phyloP scores from a whole-genome alignment of 2,113 vertebrate genomes.

The Ceratotherium simum region DNA sequence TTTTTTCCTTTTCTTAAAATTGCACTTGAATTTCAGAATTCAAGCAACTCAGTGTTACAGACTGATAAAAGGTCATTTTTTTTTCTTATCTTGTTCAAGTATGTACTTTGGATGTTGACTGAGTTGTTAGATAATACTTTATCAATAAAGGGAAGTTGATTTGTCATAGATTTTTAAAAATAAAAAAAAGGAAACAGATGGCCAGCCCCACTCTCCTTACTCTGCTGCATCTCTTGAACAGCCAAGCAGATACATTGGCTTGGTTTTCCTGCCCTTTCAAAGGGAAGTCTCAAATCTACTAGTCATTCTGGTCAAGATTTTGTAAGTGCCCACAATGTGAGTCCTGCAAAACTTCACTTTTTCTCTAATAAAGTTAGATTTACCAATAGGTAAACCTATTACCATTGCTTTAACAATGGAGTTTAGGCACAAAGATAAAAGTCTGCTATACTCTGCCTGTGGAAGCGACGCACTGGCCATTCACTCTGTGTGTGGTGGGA shows the following conservation, averaged over 20 bases:
- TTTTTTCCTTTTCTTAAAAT: not conserved
- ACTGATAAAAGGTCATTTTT: not conserved
- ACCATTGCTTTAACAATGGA: not conserved
- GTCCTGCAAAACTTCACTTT: not conserved
- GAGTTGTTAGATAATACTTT: slow-evolving; percentile 57
- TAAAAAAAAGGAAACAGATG: slow-evolving; percentile 30
- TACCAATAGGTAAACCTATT: not conserved
- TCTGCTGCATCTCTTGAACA: not conserved
- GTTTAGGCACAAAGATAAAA: not conserved
- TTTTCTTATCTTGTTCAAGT: slow-evolving; percentile 64
- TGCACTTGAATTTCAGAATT: slow-evolving; percentile 45
- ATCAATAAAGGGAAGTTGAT: slow-evolving; percentile 55
- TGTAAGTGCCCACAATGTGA: not conserved
- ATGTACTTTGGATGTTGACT: slow-evolving; percentile 73
- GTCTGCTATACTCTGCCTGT: not conserved
- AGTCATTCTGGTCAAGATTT: not conserved
- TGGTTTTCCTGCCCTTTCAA: not conserved
- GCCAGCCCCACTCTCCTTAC: too few relatives aligned
- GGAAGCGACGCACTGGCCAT: not conserved
- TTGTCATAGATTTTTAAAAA: slow-evolving; percentile 56
- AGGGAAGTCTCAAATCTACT: not conserved
- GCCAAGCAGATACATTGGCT: not conserved
- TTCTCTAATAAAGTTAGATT: not conserved
- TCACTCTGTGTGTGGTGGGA: not conserved
- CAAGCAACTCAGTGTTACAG: not conserved